These are phyloP conservation scores for Rhinella marina DNA, from an alignment of 2,797 vertebrate genomes.

Conservation along the genomic window DNA sequence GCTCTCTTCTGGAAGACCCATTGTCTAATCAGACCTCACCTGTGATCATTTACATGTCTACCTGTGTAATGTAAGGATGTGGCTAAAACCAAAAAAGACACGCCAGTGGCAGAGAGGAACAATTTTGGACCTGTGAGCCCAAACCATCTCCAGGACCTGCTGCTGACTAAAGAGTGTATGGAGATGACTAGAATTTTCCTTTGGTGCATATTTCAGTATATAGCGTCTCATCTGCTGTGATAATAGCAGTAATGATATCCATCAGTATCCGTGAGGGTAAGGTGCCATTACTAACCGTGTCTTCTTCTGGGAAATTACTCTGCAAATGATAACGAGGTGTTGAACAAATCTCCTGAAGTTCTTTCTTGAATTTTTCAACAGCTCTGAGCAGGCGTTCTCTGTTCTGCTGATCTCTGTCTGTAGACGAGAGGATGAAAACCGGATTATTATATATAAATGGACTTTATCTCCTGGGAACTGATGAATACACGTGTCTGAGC, in stretches of 20 bases:
- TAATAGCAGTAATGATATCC: conserved; percentile 27
- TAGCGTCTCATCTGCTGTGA: background rate
- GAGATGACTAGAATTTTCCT: no score
- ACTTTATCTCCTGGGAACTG: background rate
- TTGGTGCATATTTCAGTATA: no score
- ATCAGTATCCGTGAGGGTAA: background rate
- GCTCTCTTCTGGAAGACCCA: no score
- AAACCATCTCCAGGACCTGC: no score
- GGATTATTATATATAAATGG: background rate
- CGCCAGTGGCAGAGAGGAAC: no score
- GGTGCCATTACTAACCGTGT: conserved; percentile 60
- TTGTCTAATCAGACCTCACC: no score
- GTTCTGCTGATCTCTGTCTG: conserved; percentile 71
- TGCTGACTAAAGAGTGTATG: background rate
- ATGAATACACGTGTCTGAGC: background rate
- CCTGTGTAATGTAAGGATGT: no score
- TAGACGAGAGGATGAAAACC: conserved; percentile 42
- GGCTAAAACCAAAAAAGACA: no score
- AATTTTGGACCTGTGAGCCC: no score
- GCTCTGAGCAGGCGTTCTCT: conserved; percentile 68
- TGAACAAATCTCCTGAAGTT: conserved; percentile 40
- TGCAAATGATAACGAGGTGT: conserved; percentile 47
- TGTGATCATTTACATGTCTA: no score
- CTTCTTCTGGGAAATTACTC: conserved; percentile 62
- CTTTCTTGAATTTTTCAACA: conserved; percentile 64